Conservation (phyloP, 2,113 vertebrate genomes). For the Elachura formosa region DNA sequence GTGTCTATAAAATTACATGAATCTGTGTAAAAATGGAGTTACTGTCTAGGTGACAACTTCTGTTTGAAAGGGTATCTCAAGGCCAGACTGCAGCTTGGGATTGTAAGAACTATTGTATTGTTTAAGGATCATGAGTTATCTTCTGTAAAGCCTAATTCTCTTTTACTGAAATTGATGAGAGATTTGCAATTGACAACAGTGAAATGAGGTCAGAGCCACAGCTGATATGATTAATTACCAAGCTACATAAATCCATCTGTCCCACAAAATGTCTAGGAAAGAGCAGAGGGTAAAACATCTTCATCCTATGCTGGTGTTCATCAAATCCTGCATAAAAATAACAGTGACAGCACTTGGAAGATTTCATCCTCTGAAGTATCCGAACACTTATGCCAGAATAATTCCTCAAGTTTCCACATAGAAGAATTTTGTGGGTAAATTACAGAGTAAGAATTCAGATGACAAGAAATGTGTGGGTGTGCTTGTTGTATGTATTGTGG, state of each 20-base stretch:
- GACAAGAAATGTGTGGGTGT: neutral
- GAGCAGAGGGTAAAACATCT: neutral
- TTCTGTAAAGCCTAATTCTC: neutral
- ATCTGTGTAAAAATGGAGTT: neutral
- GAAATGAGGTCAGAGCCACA: neutral
- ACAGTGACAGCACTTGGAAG: neutral
- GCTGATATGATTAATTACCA: conserved; percentile 15
- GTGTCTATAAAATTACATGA: neutral
- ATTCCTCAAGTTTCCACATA: neutral
- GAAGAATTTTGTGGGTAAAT: neutral
- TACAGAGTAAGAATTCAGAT: neutral
- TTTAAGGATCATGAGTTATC: neutral
- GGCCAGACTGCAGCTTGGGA: neutral
- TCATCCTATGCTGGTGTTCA: neutral
- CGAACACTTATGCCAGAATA: neutral
- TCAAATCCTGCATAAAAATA: neutral
- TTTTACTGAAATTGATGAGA: neutral
- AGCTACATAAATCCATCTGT: neutral
- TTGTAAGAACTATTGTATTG: neutral
- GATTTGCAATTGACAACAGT: neutral
- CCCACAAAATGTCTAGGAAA: neutral
- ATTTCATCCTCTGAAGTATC: neutral
- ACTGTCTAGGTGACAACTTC: neutral
- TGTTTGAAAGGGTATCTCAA: neutral
- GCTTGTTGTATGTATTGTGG: neutral